Evolutionary conservation across 2,888 invertebrate genomes (phyloP).

Genomic region (Stenchaetothrips biformis): DNA sequence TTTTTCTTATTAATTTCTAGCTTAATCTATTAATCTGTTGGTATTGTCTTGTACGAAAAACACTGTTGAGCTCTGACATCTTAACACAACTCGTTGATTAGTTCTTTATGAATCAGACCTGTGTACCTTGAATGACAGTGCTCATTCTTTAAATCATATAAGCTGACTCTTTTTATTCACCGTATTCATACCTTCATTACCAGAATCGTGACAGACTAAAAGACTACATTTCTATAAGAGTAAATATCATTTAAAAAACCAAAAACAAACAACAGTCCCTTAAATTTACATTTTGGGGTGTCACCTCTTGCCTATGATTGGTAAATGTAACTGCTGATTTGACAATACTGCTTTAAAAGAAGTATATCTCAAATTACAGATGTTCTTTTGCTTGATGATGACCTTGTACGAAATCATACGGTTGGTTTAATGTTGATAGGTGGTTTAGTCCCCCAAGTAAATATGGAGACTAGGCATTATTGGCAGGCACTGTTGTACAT

Average conservation of each 20-base stretch:
- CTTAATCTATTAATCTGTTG: background rate
- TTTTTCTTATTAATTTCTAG: background rate
- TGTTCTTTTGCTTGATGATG: background rate
- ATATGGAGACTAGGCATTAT: background rate
- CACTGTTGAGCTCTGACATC: background rate
- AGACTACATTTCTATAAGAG: background rate
- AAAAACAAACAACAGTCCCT: background rate
- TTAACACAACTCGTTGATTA: background rate
- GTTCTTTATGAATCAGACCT: background rate
- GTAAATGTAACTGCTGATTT: conserved; percentile 5
- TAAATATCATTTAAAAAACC: background rate
- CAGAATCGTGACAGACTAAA: background rate
- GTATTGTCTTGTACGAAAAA: background rate
- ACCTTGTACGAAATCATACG: background rate
- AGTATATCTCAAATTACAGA: background rate
- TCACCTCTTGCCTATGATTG: background rate
- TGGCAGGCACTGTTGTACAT: background rate
- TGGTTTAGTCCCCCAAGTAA: background rate
- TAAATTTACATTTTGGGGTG: background rate
- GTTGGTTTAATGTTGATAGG: background rate
- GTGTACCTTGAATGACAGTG: background rate
- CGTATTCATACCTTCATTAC: background rate
- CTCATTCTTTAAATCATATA: background rate
- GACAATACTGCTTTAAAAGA: background rate
- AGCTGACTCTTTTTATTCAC: background rate